Evolutionary conservation across 1,140 invertebrate genomes (phyloP).

Genomic region (Dendroctonus valens): DNA sequence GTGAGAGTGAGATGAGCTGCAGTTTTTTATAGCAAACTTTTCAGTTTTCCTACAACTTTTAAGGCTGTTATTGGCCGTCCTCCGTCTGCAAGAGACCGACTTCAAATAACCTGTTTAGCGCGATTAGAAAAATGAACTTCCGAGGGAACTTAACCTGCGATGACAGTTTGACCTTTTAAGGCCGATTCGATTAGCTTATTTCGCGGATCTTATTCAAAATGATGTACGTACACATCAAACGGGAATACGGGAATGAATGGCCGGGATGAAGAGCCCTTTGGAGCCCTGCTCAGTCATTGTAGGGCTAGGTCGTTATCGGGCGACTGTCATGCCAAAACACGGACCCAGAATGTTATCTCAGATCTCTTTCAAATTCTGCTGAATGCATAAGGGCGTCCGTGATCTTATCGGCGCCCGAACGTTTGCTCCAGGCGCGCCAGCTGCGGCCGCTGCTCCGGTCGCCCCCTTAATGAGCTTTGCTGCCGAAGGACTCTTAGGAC

Average conservation of each 20-base stretch:
- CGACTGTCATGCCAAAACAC: constrained; percentile 54
- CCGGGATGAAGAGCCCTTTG: constrained; percentile 40
- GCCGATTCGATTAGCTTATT: constrained; percentile 31
- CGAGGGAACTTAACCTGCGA: background rate
- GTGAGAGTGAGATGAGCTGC: too few species aligned
- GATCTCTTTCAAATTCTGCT: constrained; percentile 53
- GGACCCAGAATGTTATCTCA: constrained; percentile 52
- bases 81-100: too few species aligned
- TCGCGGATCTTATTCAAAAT: constrained; percentile 26
- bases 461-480: constrained; percentile 28
- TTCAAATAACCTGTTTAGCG: too few species aligned
- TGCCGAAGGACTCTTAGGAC: constrained; percentile 23
- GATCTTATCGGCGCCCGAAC: constrained; percentile 45
- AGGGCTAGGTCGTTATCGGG: constrained; percentile 49
- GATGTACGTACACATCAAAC: constrained; percentile 34
- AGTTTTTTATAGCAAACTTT: too few species aligned
- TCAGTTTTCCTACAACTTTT: too few species aligned
- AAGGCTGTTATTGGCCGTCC: too few species aligned
- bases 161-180: constrained; percentile 28
- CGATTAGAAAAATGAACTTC: too few species aligned
- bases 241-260: constrained; percentile 31
- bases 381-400: constrained; percentile 51
- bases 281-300: constrained; percentile 42
- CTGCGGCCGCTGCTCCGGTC: constrained; percentile 36
- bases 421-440: constrained; percentile 50